Evolutionary conservation across 2,888 invertebrate genomes (phyloP), one percentile per base, ranked within the genome.

Genomic region (Caradrina kadenii): DNA sequence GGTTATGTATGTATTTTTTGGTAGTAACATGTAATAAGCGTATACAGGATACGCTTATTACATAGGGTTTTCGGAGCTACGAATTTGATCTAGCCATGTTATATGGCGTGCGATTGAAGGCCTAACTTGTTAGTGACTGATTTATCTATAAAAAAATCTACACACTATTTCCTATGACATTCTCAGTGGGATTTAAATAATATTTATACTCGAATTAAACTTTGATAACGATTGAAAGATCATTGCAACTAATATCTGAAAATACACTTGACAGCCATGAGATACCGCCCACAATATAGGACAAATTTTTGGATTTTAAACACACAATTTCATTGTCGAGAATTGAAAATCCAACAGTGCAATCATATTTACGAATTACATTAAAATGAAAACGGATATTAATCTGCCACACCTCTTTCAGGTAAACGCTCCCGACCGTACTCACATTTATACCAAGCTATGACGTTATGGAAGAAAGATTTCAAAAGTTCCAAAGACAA

Each of bases 391-490:
- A 45, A 17, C 45, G 0, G 17, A 0, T 3, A 4, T 45, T 45
- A 45, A 45, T 17, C 45, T 45, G 6, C 35, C 1, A 21, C 22
- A 1, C 11, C 1, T 53, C n/a, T 84, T 81, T 7, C 87, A 96
- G 95, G 96, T 35, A 99, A 98, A 90, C 97, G 98, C 35, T 97
- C 98, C 0, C 96, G 99, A 7, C 99, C 99, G 0, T 98, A 98
- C 88, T 97, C 97, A 0, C 99, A 99, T 93, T 96, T 99, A 10
- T 98, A 98, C 89, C 98, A 99, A 90, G 99, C 99, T 0, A 97
- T 98, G 69, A 96, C 96, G 0, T 87, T 96, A 0, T 97, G 97
- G 97, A 96, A 96, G 70, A 93, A 95, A 10, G 92, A 95, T 73
- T 93, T 95, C 80, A 93, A 90, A 55, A 87, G 91, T 0, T 93